These are phyloP conservation scores for Malthinus seriepunctatus DNA, from an alignment of 2,888 invertebrate genomes.

Conservation along the genomic window DNA sequence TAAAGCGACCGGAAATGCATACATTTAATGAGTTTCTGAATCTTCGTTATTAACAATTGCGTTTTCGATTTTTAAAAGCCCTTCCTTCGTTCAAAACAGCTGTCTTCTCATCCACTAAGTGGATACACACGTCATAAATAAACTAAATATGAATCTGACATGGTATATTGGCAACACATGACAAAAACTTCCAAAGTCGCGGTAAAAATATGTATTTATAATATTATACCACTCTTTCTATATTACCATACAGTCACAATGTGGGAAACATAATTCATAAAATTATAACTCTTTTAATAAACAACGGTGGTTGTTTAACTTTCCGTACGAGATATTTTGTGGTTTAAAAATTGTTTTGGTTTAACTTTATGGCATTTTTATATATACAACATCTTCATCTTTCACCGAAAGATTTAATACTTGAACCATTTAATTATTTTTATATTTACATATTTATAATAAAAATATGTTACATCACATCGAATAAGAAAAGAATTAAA, in stretches of 20 bases:
- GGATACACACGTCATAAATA: slow-evolving; percentile 45
- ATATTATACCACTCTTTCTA: too few species aligned
- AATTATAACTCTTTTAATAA: slow-evolving; percentile 38
- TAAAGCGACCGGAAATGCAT: slow-evolving; percentile 7
- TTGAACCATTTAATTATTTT: too few species aligned
- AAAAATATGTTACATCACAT: too few species aligned
- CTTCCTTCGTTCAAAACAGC: slow-evolving; percentile 36
- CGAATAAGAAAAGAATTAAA: too few species aligned
- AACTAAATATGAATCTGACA: slow-evolving; percentile 36
- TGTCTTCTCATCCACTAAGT: slow-evolving; percentile 41
- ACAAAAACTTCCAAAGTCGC: slow-evolving; percentile 22
- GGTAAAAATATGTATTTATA: slow-evolving; percentile 35
- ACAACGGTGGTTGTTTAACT: slow-evolving; percentile 42
- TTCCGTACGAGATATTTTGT: slow-evolving; percentile 1
- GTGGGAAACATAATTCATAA: slow-evolving; percentile 43
- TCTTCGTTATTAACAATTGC: slow-evolving; percentile 14
- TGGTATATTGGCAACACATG: slow-evolving; percentile 36
- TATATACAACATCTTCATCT: too few species aligned
- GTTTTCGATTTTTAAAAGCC: slow-evolving; percentile 6
- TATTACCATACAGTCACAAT: slow-evolving; percentile 29
- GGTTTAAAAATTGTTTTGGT: too few species aligned
- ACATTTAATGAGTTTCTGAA: slow-evolving; percentile 7
- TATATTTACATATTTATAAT: too few species aligned
- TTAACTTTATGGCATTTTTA: too few species aligned
- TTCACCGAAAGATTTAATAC: too few species aligned